Conservation (phyloP, 2,888 invertebrate genomes). For the Pseudococcus viburni region DNA sequence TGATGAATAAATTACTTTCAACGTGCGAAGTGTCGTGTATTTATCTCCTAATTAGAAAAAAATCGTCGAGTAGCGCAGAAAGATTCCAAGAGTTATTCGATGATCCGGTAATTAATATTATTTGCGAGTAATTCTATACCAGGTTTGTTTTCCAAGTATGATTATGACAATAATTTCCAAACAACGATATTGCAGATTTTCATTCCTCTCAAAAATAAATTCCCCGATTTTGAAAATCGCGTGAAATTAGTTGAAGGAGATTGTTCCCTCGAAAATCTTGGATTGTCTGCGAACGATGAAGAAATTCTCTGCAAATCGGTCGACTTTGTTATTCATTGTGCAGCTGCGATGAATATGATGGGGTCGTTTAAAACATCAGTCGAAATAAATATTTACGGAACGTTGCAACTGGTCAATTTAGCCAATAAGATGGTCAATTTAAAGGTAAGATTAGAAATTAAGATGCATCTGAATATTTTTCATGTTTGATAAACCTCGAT, state of each 20-base stretch:
- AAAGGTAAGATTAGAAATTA: conserved; percentile 57
- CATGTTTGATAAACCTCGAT: no score
- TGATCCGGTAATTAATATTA: no score
- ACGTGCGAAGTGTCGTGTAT: no score
- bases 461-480: no score
- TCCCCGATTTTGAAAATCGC: conserved; percentile 64
- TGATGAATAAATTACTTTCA: no score
- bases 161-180: no score
- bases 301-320: conserved; percentile 67
- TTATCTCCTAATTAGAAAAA: no score
- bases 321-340: conserved; percentile 68
- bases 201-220: conserved; percentile 66
- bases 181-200: neutral
- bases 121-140: no score
- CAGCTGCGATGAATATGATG: conserved; percentile 68
- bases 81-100: no score
- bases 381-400: conserved; percentile 67
- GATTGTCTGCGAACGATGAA: conserved; percentile 67
- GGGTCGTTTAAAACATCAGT: conserved; percentile 67
- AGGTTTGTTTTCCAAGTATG: no score
- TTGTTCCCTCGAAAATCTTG: conserved; percentile 68
- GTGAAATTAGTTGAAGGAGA: conserved; percentile 68
- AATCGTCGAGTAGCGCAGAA: no score
- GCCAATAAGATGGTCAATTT: conserved; percentile 67
- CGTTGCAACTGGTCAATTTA: conserved; percentile 67